phyloP scores from a whole-genome alignment of 2,888 invertebrate genomes.

The Lepidocyrtinus sp. region DNA sequence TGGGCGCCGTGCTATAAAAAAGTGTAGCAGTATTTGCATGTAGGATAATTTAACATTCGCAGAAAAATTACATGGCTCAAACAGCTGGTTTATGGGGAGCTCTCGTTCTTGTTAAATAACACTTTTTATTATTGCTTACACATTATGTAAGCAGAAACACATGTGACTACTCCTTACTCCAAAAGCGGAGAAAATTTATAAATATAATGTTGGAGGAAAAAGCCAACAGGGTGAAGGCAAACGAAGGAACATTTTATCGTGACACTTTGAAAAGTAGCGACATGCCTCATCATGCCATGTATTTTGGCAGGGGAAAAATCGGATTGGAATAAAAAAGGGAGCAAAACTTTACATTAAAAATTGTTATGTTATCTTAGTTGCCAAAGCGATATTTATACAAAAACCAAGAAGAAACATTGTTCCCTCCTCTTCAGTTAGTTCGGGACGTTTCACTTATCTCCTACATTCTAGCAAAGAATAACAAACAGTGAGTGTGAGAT shows the following conservation, averaged over 20 bases:
- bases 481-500: too few relatives aligned
- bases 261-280: constrained; percentile 58
- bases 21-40: background rate
- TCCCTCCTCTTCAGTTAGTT: too few relatives aligned
- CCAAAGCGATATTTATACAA: background rate
- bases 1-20: background rate
- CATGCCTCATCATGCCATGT: constrained; percentile 50
- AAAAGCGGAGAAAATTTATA: background rate
- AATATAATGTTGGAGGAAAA: background rate
- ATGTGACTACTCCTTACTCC: constrained; percentile 14
- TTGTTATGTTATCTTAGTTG: background rate
- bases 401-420: too few relatives aligned
- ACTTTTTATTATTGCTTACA: constrained; percentile 28
- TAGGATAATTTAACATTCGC: background rate
- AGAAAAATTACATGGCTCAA: background rate
- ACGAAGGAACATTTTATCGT: constrained; percentile 37
- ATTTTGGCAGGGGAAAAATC: constrained; percentile 44
- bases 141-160: constrained; percentile 26
- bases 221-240: constrained; percentile 2
- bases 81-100: background rate
- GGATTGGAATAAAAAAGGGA: constrained; percentile 29
- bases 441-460: too few relatives aligned
- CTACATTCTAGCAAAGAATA: too few relatives aligned
- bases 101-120: background rate
- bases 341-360: constrained; percentile 3